Base-by-base conservation (phyloP, 2,113 vertebrate genomes). In the Pelecanoides urinatrix region DNA sequence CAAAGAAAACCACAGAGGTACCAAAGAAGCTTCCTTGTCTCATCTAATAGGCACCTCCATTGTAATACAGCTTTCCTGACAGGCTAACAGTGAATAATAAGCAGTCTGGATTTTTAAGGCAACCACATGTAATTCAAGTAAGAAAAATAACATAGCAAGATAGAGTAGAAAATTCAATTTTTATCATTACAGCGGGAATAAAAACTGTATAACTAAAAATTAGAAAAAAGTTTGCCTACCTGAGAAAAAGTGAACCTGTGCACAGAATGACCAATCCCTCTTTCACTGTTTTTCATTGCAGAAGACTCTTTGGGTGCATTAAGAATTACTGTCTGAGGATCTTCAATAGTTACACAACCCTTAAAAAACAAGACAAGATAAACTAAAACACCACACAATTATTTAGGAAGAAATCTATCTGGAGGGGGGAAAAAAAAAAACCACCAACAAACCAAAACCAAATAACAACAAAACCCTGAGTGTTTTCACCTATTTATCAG, bases 181-280 rank as follows among this genome's bases (percentile, higher is more conserved):
- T 68, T 58, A 42, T 44, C 47, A 55, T 56, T 67, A 13, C 3
- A 75, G 26, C 13, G n/a, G 26, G 16, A 32, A 62, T 30, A 68
- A 74, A 12, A 16, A 50, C 40, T 6, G 9, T 47, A 11, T 21
- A n/a, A 50, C 6, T 16, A 61, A 75, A 86, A 56, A 30, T 52
- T 25, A 70, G 32, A 40, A 59, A 74, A 15, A 56, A 21, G 15
- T 66, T 56, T 42, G 44, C 42, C 32, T 66, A 99, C 99, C 98
- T 98, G 97, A 47, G 99, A 98, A 96, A 99, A 99, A 17, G 98
- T 98, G 71, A 99, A 99, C 25, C 98, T 99, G 88, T 99, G 98
- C 23, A 98, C 59, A 8, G 99, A 97, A 75, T 96, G 97, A 47
- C 99, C 98, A 52, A 99, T 96, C 32, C 99, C 98, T 76, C 97